Conservation (phyloP, 1,140 invertebrate genomes). For the Brachionus paranguensis region DNA sequence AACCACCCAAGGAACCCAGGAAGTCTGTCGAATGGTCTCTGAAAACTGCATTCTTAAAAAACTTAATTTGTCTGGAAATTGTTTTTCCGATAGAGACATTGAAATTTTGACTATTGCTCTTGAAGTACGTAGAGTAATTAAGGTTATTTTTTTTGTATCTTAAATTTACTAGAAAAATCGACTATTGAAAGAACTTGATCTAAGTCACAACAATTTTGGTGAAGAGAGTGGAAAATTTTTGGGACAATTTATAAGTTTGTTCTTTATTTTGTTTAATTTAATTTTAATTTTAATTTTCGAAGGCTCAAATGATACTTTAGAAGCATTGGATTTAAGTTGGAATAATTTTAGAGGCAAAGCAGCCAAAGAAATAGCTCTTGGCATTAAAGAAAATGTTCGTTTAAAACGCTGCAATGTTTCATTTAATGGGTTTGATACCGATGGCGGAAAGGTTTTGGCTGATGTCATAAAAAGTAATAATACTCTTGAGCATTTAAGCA, state of each 20-base stretch:
- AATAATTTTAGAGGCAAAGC: constrained; percentile 50
- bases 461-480: constrained; percentile 50
- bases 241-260: constrained; percentile 50
- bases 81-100: constrained; percentile 44
- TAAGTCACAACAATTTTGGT: constrained; percentile 50
- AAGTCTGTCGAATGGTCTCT: constrained; percentile 12
- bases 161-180: constrained; percentile 43
- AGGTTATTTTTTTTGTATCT: not conserved
- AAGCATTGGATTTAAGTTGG: constrained; percentile 53
- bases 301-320: constrained; percentile 53
- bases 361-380: constrained; percentile 50
- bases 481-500: constrained; percentile 49
- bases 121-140: constrained; percentile 44
- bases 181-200: constrained; percentile 46
- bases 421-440: constrained; percentile 53
- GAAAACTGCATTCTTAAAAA: constrained; percentile 43
- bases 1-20: constrained; percentile 42
- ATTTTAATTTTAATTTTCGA: not conserved
- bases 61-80: constrained; percentile 49
- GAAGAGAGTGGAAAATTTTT: constrained; percentile 48
- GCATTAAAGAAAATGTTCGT: constrained; percentile 54
- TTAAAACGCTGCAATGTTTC: constrained; percentile 50
- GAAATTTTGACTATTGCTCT: constrained; percentile 45
- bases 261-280: not conserved
- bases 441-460: constrained; percentile 50